These are phyloP conservation scores for Lerista edwardsae DNA, from an alignment of 2,797 vertebrate genomes.

Conservation along the genomic window DNA sequence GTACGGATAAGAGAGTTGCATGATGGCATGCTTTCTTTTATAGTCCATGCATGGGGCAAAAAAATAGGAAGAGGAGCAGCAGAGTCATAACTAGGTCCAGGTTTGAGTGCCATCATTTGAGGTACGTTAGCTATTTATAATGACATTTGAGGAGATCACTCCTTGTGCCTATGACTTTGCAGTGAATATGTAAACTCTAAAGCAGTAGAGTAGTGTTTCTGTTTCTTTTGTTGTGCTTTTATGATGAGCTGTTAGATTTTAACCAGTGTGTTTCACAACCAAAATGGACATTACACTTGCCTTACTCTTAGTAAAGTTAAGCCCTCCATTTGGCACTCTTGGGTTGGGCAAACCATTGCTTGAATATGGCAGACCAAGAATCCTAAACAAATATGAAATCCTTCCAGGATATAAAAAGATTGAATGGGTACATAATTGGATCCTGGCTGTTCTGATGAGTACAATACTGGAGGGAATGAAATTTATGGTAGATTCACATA, in stretches of 20 bases:
- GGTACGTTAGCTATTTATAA: conserved; percentile 57
- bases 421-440: neutral
- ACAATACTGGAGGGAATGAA: conserved; percentile 26
- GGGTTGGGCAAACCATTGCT: neutral
- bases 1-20: conserved; percentile 55
- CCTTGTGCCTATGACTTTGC: conserved; percentile 49
- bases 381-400: neutral
- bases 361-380: conserved; percentile 28
- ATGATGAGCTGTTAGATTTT: neutral
- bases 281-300: conserved; percentile 18
- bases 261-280: conserved; percentile 24
- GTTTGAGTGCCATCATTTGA: conserved; percentile 60
- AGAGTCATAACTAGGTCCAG: conserved; percentile 37
- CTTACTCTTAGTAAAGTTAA: neutral
- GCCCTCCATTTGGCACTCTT: neutral
- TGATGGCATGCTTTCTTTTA: conserved; percentile 71
- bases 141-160: conserved; percentile 43
- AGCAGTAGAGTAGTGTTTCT: neutral
- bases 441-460: conserved; percentile 11
- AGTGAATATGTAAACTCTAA: neutral
- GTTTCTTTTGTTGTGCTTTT: neutral
- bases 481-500: conserved; percentile 26
- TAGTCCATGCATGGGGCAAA: conserved; percentile 72
- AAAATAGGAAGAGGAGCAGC: conserved; percentile 44
- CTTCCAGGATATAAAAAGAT: neutral